A percentile compares a stretch with the other conserved stretches of the same genome.
These are phyloP conservation scores for Austrofundulus limnaeus DNA, from an alignment of 2,113 vertebrate species.

Conservation along the genomic window DNA sequence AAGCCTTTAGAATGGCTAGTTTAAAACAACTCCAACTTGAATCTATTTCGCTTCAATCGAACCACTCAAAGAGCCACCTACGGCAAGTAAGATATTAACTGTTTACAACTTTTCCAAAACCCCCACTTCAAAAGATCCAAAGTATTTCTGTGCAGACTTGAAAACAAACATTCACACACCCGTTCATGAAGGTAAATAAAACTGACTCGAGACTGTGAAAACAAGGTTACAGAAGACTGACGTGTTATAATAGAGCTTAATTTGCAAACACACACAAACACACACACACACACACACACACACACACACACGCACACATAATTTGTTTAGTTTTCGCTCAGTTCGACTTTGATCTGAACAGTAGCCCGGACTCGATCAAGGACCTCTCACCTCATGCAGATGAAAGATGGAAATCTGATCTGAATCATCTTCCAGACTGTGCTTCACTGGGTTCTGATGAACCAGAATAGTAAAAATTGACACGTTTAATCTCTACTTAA, in stretches of 20 bases:
- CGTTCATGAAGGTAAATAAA: background rate
- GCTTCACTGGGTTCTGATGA: too few species aligned
- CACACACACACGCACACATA: background rate
- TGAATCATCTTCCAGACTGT: background rate
- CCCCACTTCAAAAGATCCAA: too few species aligned
- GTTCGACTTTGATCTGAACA: background rate
- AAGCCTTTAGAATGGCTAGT: too few species aligned
- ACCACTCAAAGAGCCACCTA: too few species aligned
- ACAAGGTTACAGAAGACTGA: conserved; percentile 10
- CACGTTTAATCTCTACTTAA: too few species aligned
- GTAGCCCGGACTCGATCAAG: background rate
- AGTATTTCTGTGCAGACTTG: background rate
- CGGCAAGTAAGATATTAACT: too few species aligned
- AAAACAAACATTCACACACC: conserved; percentile 1
- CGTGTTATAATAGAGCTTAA: background rate
- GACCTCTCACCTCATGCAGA: background rate
- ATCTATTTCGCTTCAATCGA: too few species aligned
- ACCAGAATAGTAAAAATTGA: too few species aligned
- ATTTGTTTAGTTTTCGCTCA: background rate
- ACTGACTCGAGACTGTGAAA: background rate
- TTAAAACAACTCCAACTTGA: too few species aligned
- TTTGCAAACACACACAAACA: background rate
- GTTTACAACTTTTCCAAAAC: too few species aligned
- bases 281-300: background rate
- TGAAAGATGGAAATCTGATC: too few species aligned